Conservation (phyloP, 2,797 vertebrate species). For the Rhinatrema bivittatum region DNA sequence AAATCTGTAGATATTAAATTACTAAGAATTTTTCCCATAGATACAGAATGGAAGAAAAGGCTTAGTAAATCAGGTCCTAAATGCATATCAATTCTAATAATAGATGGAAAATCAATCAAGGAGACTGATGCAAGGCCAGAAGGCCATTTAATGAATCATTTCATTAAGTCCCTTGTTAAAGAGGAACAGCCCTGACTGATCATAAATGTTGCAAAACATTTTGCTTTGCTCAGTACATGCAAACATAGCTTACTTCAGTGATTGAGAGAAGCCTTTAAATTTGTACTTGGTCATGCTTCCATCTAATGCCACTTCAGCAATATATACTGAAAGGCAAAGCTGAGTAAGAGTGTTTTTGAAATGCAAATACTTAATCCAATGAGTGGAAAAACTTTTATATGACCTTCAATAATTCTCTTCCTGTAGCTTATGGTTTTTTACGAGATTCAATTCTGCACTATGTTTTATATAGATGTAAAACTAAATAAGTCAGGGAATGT, state of each 20-base stretch:
- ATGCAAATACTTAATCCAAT: neutral
- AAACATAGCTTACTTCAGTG: neutral
- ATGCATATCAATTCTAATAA: no score
- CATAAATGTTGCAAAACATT: neutral
- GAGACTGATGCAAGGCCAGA: no score
- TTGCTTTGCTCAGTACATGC: neutral
- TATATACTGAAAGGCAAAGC: neutral
- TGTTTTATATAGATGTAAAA: neutral
- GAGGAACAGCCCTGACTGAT: neutral
- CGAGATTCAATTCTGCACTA: neutral
- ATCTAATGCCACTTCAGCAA: neutral
- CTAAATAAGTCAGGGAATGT: neutral
- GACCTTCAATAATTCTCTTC: neutral
- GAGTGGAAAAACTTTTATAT: neutral
- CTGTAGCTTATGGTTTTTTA: constrained; percentile 2
- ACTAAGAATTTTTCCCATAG: no score
- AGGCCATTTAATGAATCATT: no score
- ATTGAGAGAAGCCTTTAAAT: neutral
- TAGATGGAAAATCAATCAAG: no score
- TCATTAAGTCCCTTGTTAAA: no score
- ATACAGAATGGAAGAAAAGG: no score
- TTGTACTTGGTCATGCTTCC: constrained; percentile 1
- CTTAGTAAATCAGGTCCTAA: no score
- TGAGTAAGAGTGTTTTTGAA: neutral
- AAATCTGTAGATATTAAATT: no score